Percentiles rank a stretch among this genome's conserved stretches.
Conservation (phyloP, 2,888 invertebrate genomes). For the Euproctis similis region DNA sequence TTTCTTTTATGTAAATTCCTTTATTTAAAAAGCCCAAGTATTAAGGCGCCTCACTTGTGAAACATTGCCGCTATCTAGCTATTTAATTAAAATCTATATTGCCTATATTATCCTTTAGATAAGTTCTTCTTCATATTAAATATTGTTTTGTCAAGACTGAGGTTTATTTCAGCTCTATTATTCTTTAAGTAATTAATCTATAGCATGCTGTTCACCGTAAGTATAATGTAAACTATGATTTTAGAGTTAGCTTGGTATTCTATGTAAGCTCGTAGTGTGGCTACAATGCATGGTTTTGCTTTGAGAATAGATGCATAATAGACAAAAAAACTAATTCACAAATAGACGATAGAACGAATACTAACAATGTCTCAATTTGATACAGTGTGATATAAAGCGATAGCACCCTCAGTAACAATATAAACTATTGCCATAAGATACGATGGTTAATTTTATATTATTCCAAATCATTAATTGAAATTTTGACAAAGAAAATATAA, state of each 20-base stretch:
- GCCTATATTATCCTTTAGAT: constrained; percentile 23
- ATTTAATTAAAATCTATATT: constrained; percentile 25
- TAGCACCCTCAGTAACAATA: too few species aligned
- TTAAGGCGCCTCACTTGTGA: constrained; percentile 76
- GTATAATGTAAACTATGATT: constrained; percentile 15
- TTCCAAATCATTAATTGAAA: too few species aligned
- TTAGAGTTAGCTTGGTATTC: constrained; percentile 16
- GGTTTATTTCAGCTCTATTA: constrained; percentile 24
- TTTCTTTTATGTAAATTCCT: constrained; percentile 41
- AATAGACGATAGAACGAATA: too few species aligned
- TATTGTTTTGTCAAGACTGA: too few species aligned
- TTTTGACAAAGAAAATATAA: too few species aligned
- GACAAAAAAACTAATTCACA: too few species aligned
- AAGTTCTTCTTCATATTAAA: constrained; percentile 20
- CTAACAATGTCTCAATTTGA: too few species aligned
- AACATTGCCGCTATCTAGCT: constrained; percentile 56
- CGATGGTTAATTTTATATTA: too few species aligned
- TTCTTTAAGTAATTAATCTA: constrained; percentile 17
- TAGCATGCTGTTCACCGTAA: constrained; percentile 24
- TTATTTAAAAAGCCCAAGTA: constrained; percentile 41
- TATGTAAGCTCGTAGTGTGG: constrained; percentile 12
- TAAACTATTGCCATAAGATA: too few species aligned
- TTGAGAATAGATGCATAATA: constrained; percentile 9
- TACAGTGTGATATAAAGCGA: too few species aligned
- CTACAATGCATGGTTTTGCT: constrained; percentile 18